Conservation (phyloP, 2,113 vertebrate genomes). For the Microcebus ravelobensis region DNA sequence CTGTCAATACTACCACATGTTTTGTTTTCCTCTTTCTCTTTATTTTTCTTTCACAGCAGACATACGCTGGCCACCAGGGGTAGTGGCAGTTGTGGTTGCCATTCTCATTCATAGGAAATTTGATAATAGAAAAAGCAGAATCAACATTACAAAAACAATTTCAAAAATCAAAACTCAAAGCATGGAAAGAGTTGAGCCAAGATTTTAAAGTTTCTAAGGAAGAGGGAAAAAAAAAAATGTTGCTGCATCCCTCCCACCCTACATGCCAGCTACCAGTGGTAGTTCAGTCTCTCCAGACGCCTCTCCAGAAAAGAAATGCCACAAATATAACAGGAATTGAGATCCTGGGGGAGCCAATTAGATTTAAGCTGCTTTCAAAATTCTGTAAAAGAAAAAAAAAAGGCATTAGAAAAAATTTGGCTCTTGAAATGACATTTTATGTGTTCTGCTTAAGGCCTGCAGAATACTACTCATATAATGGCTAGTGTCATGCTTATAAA, state of each 20-base stretch:
- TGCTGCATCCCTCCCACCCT: background rate
- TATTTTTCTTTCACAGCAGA: background rate
- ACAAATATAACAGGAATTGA: conserved; percentile 42
- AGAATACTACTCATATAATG: conserved; percentile 2
- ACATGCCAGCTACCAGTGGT: background rate
- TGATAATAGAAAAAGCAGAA: background rate
- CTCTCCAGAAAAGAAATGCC: background rate
- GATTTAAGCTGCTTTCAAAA: conserved; percentile 57
- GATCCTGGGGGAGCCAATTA: conserved; percentile 73
- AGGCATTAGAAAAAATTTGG: conserved; percentile 34
- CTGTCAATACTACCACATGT: background rate
- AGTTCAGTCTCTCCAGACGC: background rate
- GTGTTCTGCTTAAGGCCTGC: conserved; percentile 1
- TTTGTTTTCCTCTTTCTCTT: background rate
- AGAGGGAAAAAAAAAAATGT: background rate
- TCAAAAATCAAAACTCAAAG: conserved; percentile 20
- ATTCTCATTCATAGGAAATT: background rate
- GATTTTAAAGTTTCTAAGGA: conserved; percentile 15
- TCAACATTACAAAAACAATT: background rate
- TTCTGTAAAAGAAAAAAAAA: conserved; percentile 14
- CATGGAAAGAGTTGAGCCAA: background rate
- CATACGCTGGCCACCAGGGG: background rate
- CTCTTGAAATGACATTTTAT: conserved; percentile 58
- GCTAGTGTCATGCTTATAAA: conserved; percentile 1
- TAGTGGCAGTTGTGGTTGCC: background rate